These are phyloP conservation scores for Tetanocera ferruginea DNA, from an alignment of 2,888 invertebrate species.

Conservation along the genomic window DNA sequence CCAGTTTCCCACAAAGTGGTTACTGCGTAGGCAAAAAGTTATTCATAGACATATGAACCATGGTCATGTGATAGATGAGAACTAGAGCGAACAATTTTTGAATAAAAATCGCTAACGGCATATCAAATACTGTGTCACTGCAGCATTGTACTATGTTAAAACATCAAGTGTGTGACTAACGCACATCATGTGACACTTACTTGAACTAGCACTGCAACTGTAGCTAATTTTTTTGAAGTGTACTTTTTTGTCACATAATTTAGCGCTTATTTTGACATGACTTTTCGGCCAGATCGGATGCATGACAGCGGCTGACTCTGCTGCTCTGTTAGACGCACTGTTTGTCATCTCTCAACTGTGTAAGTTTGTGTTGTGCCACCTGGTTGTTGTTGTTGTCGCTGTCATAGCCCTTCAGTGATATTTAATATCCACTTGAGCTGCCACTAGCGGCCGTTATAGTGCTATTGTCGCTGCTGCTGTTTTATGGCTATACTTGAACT, in stretches of 20 bases:
- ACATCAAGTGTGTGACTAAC: not conserved
- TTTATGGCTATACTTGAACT: not conserved
- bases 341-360: not conserved
- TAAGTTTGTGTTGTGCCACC: too few species aligned
- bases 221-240: slow-evolving; percentile 13
- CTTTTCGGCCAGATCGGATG: not conserved
- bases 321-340: not conserved
- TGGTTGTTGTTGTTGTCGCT: not conserved
- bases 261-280: not conserved
- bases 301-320: not conserved
- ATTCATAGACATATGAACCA: not conserved
- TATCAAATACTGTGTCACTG: not conserved
- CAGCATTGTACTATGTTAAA: not conserved
- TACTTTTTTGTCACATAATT: not conserved
- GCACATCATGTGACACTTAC: not conserved
- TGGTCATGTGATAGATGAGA: not conserved
- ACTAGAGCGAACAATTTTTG: not conserved
- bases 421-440: slow-evolving; percentile 12
- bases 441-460: not conserved
- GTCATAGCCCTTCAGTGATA: not conserved
- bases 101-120: not conserved
- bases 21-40: not conserved
- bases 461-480: not conserved
- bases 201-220: not conserved
- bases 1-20: not conserved